phyloP scores from a whole-genome alignment of 2,888 invertebrate species.

The Parnassius smintheus region DNA sequence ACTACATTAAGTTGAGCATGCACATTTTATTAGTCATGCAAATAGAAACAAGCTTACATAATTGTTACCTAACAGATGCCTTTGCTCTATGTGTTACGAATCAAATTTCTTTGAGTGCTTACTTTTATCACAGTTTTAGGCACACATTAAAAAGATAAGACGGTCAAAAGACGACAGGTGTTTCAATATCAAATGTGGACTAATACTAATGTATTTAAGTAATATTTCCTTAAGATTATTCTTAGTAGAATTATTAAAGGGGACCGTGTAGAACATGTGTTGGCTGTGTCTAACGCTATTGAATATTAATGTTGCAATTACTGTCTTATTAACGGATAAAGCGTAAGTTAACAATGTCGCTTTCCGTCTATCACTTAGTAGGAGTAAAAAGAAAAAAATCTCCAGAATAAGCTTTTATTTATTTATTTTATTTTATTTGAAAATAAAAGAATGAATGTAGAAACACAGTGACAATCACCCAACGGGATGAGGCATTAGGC shows the following conservation, averaged over 20 bases:
- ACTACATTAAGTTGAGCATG: conserved; percentile 4
- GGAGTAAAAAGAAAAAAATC: background rate
- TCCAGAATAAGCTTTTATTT: too few species aligned
- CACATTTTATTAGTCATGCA: conserved; percentile 6
- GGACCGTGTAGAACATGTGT: background rate
- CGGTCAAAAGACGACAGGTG: conserved; percentile 20
- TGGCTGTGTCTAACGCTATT: conserved; percentile 6
- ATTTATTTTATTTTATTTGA: too few species aligned
- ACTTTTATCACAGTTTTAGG: conserved; percentile 16
- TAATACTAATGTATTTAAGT: conserved; percentile 21
- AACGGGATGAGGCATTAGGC: too few species aligned
- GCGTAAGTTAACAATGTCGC: conserved; percentile 8
- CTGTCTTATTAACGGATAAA: conserved; percentile 9
- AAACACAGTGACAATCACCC: too few species aligned
- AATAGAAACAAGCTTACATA: conserved; percentile 14
- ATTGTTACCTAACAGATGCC: conserved; percentile 11
- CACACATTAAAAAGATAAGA: conserved; percentile 21
- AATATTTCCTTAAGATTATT: conserved; percentile 21
- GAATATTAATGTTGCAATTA: conserved; percentile 25
- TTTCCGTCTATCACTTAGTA: conserved; percentile 16
- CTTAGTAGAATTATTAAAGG: background rate
- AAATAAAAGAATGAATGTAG: too few species aligned
- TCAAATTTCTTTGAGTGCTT: conserved; percentile 12
- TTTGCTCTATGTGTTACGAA: conserved; percentile 4
- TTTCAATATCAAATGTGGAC: conserved; percentile 19